Evolutionary conservation across 2,113 vertebrate genomes (phyloP), one percentile per base, ranked within the genome.

Genomic region (Nothocercus julius): DNA sequence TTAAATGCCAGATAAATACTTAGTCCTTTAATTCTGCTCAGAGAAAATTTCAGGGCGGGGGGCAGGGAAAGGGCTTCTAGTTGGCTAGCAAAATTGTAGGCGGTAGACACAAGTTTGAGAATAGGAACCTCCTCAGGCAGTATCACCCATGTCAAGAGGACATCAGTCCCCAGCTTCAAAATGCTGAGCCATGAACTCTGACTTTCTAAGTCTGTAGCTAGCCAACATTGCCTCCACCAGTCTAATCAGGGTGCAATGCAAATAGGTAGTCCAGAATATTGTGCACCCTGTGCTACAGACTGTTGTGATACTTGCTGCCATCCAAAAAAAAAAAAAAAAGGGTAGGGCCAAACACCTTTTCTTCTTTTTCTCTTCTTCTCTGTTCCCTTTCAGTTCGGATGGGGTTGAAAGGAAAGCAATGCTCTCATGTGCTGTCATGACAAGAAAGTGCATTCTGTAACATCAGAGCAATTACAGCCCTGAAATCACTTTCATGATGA

Each of bases 111-210:
- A 1, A 74, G 11, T 25, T 9, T 47, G 72, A 19, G 86, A 75
- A 30, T 24, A 44, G 45, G 5, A 9, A 58, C 22, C 7, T 38
- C 59, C 11, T 79, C 45, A 22, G 36, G 24, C 44, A 69, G 45
- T 25, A 49, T 16, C n/a, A 13, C 67, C 45, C 22, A 70, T 30
- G 53, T 28, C 27, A 54, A 54, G 51, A 53, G 13, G 51, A 53
- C 25, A 27, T 14, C 25, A 90, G 8, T 44, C 69, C 51, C 25
- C 0, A 0, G 19, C 34, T 36, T 38, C 22, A 42, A 24, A 61
- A 20, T 1, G 0, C 5, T 0, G 2, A 59, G 49, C 18, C 0
- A 1, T 20, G 54, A 74, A 82, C 24, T 2, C 8, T 7, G 70
- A 27, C 32, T 22, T 32, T 56, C n/a, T 16, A 42, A 28, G 51